Evolutionary conservation across 1,140 invertebrate species (phyloP).

Genomic region (Ptiloglossa arizonensis): DNA sequence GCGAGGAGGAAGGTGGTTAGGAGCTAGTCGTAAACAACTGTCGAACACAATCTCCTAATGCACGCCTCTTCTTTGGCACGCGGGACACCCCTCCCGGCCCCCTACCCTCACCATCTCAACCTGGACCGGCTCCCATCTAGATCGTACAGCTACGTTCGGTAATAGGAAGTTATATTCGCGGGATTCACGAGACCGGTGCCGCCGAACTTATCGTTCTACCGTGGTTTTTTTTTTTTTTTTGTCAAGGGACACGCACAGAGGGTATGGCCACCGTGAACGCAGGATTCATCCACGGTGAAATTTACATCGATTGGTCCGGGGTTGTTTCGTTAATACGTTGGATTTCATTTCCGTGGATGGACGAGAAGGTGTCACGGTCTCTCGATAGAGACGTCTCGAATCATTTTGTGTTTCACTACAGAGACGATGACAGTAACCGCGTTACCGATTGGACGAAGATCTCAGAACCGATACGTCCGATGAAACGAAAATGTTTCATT

Average conservation of each 20-base stretch:
- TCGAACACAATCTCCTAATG: slow-evolving; percentile 81
- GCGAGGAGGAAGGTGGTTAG: slow-evolving; percentile 68
- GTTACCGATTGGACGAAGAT: too few species aligned
- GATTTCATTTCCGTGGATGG: neutral
- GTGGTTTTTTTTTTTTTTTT: slow-evolving; percentile 37
- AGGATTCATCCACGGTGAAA: slow-evolving; percentile 4
- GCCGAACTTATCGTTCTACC: slow-evolving; percentile 52
- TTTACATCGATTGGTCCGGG: slow-evolving; percentile 15
- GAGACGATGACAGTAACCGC: too few species aligned
- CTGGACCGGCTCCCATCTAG: slow-evolving; percentile 26
- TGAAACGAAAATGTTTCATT: too few species aligned
- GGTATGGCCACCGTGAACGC: slow-evolving; percentile 28
- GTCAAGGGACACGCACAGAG: neutral
- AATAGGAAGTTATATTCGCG: slow-evolving; percentile 72
- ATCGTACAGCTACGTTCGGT: slow-evolving; percentile 42
- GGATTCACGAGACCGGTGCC: slow-evolving; percentile 56
- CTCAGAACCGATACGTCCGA: too few species aligned
- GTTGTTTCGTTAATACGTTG: slow-evolving; percentile 22
- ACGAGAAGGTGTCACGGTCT: neutral
- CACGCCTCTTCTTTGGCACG: slow-evolving; percentile 74
- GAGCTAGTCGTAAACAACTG: slow-evolving; percentile 79
- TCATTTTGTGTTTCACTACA: neutral
- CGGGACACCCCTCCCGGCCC: slow-evolving; percentile 41
- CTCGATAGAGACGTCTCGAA: neutral
- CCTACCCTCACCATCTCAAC: too few species aligned